These are phyloP conservation scores for Nyctalus aviator DNA, from an alignment of 2,797 vertebrate genomes.

Conservation along the genomic window DNA sequence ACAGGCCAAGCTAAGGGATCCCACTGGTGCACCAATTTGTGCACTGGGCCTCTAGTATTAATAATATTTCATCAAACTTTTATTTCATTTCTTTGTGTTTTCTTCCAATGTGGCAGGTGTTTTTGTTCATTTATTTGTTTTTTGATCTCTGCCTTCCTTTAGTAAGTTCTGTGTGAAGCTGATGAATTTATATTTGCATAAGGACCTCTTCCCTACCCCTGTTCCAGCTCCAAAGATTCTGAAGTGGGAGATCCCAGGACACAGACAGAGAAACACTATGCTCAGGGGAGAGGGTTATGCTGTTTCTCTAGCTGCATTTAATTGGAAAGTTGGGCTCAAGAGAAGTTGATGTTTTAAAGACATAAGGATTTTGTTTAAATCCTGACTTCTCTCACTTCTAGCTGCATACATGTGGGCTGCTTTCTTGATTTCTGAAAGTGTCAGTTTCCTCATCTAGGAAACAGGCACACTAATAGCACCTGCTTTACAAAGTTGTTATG, in stretches of 20 bases:
- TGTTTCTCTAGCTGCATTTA: neutral
- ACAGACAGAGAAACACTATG: neutral
- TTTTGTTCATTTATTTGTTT: neutral
- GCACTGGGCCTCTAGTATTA: too few relatives aligned
- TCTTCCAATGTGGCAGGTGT: neutral
- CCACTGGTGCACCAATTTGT: too few relatives aligned
- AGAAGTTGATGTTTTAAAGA: neutral
- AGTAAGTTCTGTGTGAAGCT: neutral
- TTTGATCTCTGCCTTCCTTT: neutral
- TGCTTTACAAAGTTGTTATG: neutral
- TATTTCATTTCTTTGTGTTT: neutral
- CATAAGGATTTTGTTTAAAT: neutral
- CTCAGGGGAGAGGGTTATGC: fast-evolving
- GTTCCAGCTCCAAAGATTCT: neutral
- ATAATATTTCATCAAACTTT: neutral
- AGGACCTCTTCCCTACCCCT: neutral
- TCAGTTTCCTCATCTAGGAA: neutral
- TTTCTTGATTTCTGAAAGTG: neutral
- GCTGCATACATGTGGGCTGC: neutral
- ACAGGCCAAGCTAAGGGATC: too few relatives aligned
- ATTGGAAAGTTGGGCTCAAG: neutral
- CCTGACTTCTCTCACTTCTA: neutral
- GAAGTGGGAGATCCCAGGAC: neutral
- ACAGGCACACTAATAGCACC: neutral
- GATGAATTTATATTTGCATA: neutral